Conservation (phyloP, 1,140 invertebrate genomes). For the Drosophila mojavensis region DNA sequence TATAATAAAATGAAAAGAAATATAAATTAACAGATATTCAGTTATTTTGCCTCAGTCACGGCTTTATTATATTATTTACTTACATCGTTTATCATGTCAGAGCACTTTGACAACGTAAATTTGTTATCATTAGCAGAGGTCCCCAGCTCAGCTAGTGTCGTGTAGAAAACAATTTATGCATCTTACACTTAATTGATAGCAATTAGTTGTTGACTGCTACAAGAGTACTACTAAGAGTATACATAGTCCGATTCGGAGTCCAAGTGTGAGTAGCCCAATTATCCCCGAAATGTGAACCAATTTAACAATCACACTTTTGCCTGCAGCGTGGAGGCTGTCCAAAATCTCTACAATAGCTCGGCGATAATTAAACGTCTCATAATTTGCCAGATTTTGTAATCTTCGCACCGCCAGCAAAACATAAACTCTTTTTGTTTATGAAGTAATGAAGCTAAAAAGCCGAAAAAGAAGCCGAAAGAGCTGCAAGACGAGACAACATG, state of each 20-base stretch:
- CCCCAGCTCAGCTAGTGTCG: constrained; percentile 35
- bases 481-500: not conserved
- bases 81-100: constrained; percentile 3
- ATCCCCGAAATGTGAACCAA: constrained; percentile 31
- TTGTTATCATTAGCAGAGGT: constrained; percentile 2
- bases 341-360: constrained; percentile 21
- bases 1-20: too few species aligned
- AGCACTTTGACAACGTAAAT: constrained; percentile 10
- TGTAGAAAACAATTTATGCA: constrained; percentile 52
- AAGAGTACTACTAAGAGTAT: too few species aligned
- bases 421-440: constrained; percentile 56
- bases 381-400: constrained; percentile 66
- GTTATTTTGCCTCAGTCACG: too few species aligned
- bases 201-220: constrained; percentile 44
- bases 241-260: not conserved
- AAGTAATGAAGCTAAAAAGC: constrained; percentile 64
- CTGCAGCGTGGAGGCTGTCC: constrained; percentile 1
- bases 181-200: constrained; percentile 59
- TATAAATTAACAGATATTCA: too few species aligned
- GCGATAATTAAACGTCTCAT: constrained; percentile 58
- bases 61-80: not conserved
- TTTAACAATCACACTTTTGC: constrained; percentile 14
- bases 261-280: constrained; percentile 36
- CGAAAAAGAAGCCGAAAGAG: constrained; percentile 32
- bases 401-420: constrained; percentile 43